Base-by-base conservation (phyloP, 2,797 vertebrate species). In the Antennarius maculatus region DNA sequence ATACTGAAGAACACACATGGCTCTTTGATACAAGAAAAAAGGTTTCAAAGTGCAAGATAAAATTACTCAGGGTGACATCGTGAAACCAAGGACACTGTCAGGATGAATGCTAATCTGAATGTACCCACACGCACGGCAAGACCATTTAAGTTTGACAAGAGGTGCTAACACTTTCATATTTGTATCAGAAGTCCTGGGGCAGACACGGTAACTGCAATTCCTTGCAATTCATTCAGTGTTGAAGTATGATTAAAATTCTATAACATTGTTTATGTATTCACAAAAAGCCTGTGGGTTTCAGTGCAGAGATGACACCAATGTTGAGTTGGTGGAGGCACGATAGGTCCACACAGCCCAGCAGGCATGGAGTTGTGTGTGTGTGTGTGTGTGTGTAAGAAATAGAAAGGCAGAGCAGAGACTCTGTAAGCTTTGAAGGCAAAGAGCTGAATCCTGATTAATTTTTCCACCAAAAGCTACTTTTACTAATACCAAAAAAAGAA, bases 391-490 rank as follows among this genome's bases (percentile, higher is more conserved):
- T 34, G 61, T 37, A 42, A 69, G 78, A 69, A 79, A 76, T 51
- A 74, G 69, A 77, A 85, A 86, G 71, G 68, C 61, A 79, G 70
- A 13, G 58, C 66, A 71, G 71, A 67, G 54, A 69, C 50, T 10
- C 12, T 53, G 62, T 52, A 68, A 81, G 83, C 85, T 89, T 89
- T 88, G 83, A 89, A 89, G 80, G 84, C 74, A 72, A 81, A 78
- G 66, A 82, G 84, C 69, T 79, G 80, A 82, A 71, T 88, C 82
- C 67, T 88, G 89, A 92, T 91, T 90, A 89, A 89, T 88, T 87
- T 23, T 82, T 73, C 65, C 64, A 71, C 75, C 74, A 54, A 80
- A 81, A 85, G 74, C 66, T 77, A 50, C 79, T 81, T 85, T 84
- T 81, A 79, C 80, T 23, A 23, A 87, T 74, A 78, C 52, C 41